Evolutionary conservation across 2,113 vertebrate genomes (phyloP), one percentile per base, ranked within the genome.

Genomic region (Hippopotamus amphibius): DNA sequence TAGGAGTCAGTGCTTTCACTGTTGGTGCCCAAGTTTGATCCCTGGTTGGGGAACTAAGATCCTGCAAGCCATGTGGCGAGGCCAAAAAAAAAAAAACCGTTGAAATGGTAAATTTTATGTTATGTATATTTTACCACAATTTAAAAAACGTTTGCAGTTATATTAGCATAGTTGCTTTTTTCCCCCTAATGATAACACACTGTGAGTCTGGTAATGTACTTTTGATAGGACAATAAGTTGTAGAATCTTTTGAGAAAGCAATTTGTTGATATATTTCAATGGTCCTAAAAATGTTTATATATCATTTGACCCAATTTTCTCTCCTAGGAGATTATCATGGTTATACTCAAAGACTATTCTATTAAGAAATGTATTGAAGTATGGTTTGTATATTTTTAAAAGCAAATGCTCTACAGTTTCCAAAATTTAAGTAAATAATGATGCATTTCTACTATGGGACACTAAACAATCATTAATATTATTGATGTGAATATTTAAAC

Each of bases 401-500:
- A 80, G 19, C 4, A 89, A 92, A 66, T 24, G 79, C 30, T 86
- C 14, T 82, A 74, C 89, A 69, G 14, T 69, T 93, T 93, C 46
- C 33, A 90, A 77, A 59, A 95, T 63, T 87, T 95, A 87, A 69
- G 71, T 89, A 92, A 89, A 88, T 88, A 77, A 80, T 85, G 68
- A 65, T 76, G 24, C 19, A 90, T 90, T 71, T 43, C 13, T 91
- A 28, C 53, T 87, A 21, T 43, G 16, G 17, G 61, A 12, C 63
- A 57, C 48, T 79, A 74, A 80, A 33, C 7, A 71, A 74, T 68
- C 30, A 80, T 89, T 94, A 85, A 72, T 85, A 81, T 86, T 95
- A 86, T 90, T 69, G 90, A 90, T 76, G n/a, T 68, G 24, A 48
- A 12, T 74, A 43, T 63, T 91, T 90, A 61, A 89, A 81, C 30